A percentile compares a stretch with the other conserved stretches of the same genome.
phyloP scores from a whole-genome alignment of 2,797 vertebrate genomes.

The Anniella stebbinsi region DNA sequence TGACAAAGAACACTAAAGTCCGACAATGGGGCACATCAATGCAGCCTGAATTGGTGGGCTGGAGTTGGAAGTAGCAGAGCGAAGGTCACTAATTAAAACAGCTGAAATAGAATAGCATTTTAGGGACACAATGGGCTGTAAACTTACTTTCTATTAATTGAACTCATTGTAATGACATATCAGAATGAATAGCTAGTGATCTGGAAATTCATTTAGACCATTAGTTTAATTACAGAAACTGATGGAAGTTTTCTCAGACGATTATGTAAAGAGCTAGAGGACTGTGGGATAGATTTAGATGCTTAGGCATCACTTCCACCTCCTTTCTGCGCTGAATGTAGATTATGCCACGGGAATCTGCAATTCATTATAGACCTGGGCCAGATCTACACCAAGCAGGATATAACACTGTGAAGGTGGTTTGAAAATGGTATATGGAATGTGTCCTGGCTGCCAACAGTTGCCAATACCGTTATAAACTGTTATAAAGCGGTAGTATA shows the following conservation, averaged over 20 bases:
- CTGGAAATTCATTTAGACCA: conserved; percentile 81
- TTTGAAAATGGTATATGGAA: too few relatives aligned
- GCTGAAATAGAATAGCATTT: conserved; percentile 44
- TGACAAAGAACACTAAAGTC: conserved; percentile 1
- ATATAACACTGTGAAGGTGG: too few relatives aligned
- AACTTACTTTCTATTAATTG: conserved; percentile 72
- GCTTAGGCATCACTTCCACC: conserved; percentile 73
- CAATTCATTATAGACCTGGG: conserved; percentile 56
- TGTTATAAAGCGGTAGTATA: too few relatives aligned
- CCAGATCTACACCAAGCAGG: too few relatives aligned
- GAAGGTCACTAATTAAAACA: conserved; percentile 56
- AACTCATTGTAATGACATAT: conserved; percentile 68
- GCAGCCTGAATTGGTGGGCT: neutral
- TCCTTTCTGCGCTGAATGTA: conserved; percentile 65
- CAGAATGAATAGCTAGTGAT: conserved; percentile 78
- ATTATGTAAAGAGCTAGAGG: conserved; percentile 75
- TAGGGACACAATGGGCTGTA: conserved; percentile 58
- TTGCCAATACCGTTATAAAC: too few relatives aligned
- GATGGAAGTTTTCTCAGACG: conserved; percentile 80
- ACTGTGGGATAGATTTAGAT: conserved; percentile 76
- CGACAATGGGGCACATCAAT: conserved; percentile 40
- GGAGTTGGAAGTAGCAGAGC: conserved; percentile 15
- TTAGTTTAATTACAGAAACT: conserved; percentile 83
- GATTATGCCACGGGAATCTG: conserved; percentile 62
- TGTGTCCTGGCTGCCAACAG: too few relatives aligned